These are phyloP conservation scores for Balanococcus diminutus DNA, from an alignment of 2,888 invertebrate species.

Conservation along the genomic window DNA sequence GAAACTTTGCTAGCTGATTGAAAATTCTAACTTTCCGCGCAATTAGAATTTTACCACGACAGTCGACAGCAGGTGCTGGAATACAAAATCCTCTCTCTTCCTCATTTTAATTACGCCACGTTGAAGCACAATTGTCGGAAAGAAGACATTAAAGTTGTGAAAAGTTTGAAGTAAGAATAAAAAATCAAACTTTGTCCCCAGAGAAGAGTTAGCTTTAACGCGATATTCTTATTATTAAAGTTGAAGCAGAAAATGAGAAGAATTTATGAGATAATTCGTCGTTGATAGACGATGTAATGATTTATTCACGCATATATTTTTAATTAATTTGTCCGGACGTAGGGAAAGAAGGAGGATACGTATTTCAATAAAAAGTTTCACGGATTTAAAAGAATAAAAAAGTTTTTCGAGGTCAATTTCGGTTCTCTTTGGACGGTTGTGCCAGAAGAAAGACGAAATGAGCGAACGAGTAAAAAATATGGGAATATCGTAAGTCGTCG, in stretches of 20 bases:
- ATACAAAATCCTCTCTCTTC: not conserved
- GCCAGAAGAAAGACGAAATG: not conserved
- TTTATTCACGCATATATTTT: not conserved
- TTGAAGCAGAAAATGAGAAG: not conserved
- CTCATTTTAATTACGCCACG: not conserved
- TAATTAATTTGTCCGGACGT: not conserved
- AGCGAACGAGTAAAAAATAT: not conserved
- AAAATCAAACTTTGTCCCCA: not conserved
- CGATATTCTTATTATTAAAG: not conserved
- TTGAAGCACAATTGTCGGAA: not conserved
- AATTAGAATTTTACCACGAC: not conserved
- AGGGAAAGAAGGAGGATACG: not conserved
- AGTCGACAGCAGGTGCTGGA: not conserved
- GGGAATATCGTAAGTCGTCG: not conserved
- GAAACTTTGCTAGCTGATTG: not conserved
- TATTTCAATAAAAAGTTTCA: not conserved
- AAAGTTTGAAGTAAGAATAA: not conserved
- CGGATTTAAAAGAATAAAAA: not conserved
- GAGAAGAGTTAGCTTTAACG: not conserved
- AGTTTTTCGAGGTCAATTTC: not conserved
- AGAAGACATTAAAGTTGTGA: not conserved
- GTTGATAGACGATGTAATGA: not conserved
- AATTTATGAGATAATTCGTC: conserved; percentile 6
- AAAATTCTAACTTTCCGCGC: not conserved
- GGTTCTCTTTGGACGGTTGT: too few relatives aligned